Evolutionary conservation across 2,888 invertebrate species (phyloP), one percentile per base, ranked within the genome.

Genomic region (Eugnorisma glareosa): DNA sequence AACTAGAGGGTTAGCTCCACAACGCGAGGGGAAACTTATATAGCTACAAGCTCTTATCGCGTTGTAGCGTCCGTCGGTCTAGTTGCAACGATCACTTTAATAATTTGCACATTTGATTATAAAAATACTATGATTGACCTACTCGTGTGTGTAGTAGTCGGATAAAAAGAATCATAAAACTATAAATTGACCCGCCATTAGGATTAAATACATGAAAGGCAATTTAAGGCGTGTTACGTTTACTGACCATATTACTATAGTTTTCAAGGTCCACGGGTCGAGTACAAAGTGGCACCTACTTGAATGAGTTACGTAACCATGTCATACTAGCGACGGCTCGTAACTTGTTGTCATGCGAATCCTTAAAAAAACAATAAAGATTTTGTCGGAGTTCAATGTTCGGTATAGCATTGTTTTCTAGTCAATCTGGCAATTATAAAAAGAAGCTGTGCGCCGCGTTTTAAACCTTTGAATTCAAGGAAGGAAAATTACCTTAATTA

Each of bases 251-350:
- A 63, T 4, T 75, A 54, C 69, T 70, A 77, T 75, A 68, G 71
- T 69, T 76, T 76, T 79, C 79, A 86, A 71, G 84, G 81, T 78
- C 77, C 67, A 51, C 68, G 64, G 69, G 75, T 69, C n/a, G 13
- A 79, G 81, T 70, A 80, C 72, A 73, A 35, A 70, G 79, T 66
- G 69, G 61, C 73, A 82, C n/a, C 57, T 75, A 82, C 81, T 84
- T 84, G 87, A 72, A 69, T 83, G 83, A 86, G 80, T 84, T 87
- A 69, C 87, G 83, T 86, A 83, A 86, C 11, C 84, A n/a, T 67
- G 79, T 63, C 51, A 40, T 73, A 40, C 37, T 67, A 31, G 75
- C 57, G 35, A 18, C 57, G 71, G 45, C 54, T 45, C 48, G 67
- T 63, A 61, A 63, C 57, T 51, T 74, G 66, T 75, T 69, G 69